Evolutionary conservation across 2,113 vertebrate genomes (phyloP), one percentile per base, ranked within the genome.

Genomic region (Pardalotus punctatus): DNA sequence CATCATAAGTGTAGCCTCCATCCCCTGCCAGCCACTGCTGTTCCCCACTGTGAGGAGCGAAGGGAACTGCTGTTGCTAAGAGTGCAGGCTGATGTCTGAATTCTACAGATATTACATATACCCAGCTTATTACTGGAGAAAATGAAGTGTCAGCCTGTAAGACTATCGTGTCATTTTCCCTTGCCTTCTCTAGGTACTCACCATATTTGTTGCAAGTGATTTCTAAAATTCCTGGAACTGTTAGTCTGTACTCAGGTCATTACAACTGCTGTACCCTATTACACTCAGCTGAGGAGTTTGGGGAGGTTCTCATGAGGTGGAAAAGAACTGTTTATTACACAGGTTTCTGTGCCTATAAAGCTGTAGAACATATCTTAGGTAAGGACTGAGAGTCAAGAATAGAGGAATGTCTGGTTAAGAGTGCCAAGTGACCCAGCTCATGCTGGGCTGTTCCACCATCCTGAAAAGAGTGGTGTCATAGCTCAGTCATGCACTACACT

Each of bases 11-110:
- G 2, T 48, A 56, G n/a, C 10, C 6, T 85, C 69, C 3, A 1
- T 79, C 22, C 21, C 9, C 14, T 84, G 40, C 27, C 0, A 2
- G 21, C 43, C 0, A 0, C 42, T 64, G 45, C 25, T 77, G 54
- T 91, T 89, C 23, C 31, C 19, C 70, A 12, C 20, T 56, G 20
- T 65, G 38, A 76, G 57, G 47, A 70, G 24, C 45, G 48, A 28
- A 62, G 64, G 10, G 58, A 10, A 45, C 35, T 24, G 2, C 20
- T 58, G 5, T 53, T 81, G 27, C 43, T 45, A 12, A 20, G 51
- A 79, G 16, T 19, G 11, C 35, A 58, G 20, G 17, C 40, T 74
- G 66, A n/a, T 85, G 22, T 48, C 74, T 65, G 40, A 21, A 60
- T 70, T 84, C 48, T 66, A 13, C 29, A 69, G 19, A 29, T 72